Evolutionary conservation across 1,140 invertebrate genomes (phyloP).

Genomic region (Watersipora subatra): DNA sequence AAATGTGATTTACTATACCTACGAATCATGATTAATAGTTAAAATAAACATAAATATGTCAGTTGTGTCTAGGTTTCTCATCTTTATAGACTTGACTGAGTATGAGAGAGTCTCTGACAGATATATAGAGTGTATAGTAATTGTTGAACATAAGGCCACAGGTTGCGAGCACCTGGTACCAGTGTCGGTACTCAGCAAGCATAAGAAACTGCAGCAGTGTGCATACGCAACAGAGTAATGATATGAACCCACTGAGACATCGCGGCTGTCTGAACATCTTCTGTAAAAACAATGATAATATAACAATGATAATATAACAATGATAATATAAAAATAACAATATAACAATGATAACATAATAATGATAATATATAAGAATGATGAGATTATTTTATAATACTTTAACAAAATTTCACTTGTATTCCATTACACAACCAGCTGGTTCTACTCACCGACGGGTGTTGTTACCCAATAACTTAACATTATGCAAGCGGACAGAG

Average conservation of each 20-base stretch:
- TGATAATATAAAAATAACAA: background rate
- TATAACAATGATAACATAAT: background rate
- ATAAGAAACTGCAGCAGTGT: constrained; percentile 63
- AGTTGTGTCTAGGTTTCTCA: constrained; percentile 16
- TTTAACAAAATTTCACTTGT: background rate
- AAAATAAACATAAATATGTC: background rate
- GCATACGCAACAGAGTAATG: constrained; percentile 57
- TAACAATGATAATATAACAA: too few relatives aligned
- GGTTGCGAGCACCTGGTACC: constrained; percentile 78
- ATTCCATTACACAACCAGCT: background rate
- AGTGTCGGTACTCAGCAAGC: constrained; percentile 62
- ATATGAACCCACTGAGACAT: constrained; percentile 55
- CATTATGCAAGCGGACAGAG: background rate
- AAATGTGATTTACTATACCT: too few relatives aligned
- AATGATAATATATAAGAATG: constrained; percentile 1
- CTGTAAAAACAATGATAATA: constrained; percentile 48
- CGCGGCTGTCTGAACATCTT: constrained; percentile 75
- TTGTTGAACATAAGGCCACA: constrained; percentile 72
- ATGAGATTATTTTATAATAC: background rate
- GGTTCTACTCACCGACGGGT: background rate
- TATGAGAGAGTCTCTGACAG: constrained; percentile 69
- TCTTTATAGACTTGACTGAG: constrained; percentile 43
- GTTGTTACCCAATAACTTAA: background rate
- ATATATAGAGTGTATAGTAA: constrained; percentile 78
- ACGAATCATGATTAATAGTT: too few relatives aligned